Conservation (phyloP, 2,888 invertebrate species). For the Brachyptera putata region DNA sequence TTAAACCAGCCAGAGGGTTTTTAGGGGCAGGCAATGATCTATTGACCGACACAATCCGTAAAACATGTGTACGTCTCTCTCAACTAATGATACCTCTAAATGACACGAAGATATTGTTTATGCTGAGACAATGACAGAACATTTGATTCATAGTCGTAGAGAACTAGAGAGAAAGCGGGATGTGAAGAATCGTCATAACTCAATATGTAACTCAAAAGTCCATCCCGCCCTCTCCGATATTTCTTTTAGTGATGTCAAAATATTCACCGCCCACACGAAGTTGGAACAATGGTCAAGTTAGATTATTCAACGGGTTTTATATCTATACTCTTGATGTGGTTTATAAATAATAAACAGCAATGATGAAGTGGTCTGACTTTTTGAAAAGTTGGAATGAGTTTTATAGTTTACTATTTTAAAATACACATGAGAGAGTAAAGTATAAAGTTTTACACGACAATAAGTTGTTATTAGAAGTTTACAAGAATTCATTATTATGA, state of each 20-base stretch:
- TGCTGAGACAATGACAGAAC: slow-evolving; percentile 5
- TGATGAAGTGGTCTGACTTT: slow-evolving; percentile 4
- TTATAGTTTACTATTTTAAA: slow-evolving; percentile 18
- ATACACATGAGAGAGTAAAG: too few relatives aligned
- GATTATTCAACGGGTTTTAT: slow-evolving; percentile 9
- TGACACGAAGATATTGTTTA: slow-evolving; percentile 32
- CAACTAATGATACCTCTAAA: slow-evolving; percentile 32
- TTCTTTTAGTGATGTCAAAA: slow-evolving; percentile 31
- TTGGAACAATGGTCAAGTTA: slow-evolving; percentile 27
- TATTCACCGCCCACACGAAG: slow-evolving; percentile 29
- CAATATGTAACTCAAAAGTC: slow-evolving; percentile 28
- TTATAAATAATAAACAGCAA: background rate
- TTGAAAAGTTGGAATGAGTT: slow-evolving; percentile 23
- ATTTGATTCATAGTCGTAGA: slow-evolving; percentile 7
- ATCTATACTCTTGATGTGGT: background rate
- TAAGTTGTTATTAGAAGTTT: too few relatives aligned
- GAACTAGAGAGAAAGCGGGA: slow-evolving; percentile 6
- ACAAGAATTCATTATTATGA: too few relatives aligned
- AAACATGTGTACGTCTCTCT: slow-evolving; percentile 27
- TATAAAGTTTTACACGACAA: too few relatives aligned
- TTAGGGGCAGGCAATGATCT: slow-evolving; percentile 8
- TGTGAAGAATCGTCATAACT: slow-evolving; percentile 28
- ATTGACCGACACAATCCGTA: slow-evolving; percentile 11
- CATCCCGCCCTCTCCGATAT: slow-evolving; percentile 31
- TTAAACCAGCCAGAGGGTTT: background rate